Conservation (phyloP, 2,113 vertebrate species). For the Grammomys surdaster region DNA sequence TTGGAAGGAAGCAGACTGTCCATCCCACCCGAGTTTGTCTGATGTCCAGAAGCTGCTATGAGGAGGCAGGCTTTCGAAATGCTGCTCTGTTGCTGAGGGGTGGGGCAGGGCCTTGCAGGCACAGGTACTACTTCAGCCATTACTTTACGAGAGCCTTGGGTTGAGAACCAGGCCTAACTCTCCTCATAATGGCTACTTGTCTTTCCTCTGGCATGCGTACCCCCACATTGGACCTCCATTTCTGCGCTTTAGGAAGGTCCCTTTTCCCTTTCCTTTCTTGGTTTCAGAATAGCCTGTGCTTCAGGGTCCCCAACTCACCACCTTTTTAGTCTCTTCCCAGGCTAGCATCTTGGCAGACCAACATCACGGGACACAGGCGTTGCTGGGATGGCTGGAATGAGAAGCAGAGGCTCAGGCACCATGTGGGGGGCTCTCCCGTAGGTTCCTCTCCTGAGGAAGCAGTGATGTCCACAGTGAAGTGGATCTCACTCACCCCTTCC, state of each 20-base stretch:
- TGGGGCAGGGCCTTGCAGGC: not conserved
- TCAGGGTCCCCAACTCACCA: not conserved
- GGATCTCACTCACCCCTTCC: not conserved
- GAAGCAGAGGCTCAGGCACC: not conserved
- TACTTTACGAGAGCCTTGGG: not conserved
- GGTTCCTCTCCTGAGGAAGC: not conserved
- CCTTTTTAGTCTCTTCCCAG: not conserved
- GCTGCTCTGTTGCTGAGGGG: not conserved
- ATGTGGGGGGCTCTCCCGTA: not conserved
- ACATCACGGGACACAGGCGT: not conserved
- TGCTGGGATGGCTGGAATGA: slow-evolving; percentile 28
- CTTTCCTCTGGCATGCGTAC: not conserved
- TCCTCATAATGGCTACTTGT: too few species aligned
- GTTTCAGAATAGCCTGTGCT: not conserved
- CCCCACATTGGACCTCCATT: not conserved
- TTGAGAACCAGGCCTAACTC: not conserved
- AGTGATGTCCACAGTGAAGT: not conserved
- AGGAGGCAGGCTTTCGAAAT: not conserved
- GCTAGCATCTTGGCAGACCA: not conserved
- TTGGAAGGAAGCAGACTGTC: not conserved
- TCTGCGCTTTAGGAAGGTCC: not conserved
- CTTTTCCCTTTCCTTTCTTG: not conserved
- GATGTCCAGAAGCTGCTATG: not conserved
- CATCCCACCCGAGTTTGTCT: not conserved
- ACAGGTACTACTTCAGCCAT: not conserved